Percentiles rank a stretch among this genome's conserved stretches.
These are phyloP conservation scores for Lasius fuliginosus DNA, from an alignment of 2,888 invertebrate genomes.

Conservation along the genomic window DNA sequence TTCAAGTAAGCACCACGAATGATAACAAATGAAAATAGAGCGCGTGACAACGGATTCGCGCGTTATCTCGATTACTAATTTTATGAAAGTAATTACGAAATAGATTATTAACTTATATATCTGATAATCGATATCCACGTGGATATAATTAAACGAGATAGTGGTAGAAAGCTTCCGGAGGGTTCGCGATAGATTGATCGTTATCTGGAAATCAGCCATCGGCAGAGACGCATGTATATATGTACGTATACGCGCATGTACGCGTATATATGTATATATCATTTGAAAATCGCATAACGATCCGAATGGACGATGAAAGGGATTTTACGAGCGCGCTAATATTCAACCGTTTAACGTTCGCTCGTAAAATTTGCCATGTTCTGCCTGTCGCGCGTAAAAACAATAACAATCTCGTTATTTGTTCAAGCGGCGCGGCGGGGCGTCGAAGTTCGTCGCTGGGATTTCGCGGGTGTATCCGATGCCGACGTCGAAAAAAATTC, in stretches of 20 bases:
- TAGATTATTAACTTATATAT: slow-evolving; percentile 33
- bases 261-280: slow-evolving; percentile 53
- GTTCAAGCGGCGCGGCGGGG: slow-evolving; percentile 55
- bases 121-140: slow-evolving; percentile 46
- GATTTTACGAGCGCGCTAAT: slow-evolving; percentile 76
- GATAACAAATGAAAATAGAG: slow-evolving; percentile 16
- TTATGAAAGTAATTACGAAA: slow-evolving; percentile 23
- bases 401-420: slow-evolving; percentile 77
- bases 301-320: slow-evolving; percentile 75
- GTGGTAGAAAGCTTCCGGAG: not conserved
- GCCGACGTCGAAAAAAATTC: not conserved
- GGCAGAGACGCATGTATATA: not conserved
- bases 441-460: slow-evolving; percentile 56
- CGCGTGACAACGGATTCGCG: slow-evolving; percentile 10
- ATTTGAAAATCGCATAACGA: slow-evolving; percentile 74
- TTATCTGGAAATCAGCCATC: slow-evolving; percentile 50
- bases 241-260: not conserved
- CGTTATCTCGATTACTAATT: slow-evolving; percentile 39
- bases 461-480: slow-evolving; percentile 56
- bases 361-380: slow-evolving; percentile 75
- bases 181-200: slow-evolving; percentile 57
- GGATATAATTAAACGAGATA: slow-evolving; percentile 45
- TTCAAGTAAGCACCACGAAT: not conserved
- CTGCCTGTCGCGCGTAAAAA: slow-evolving; percentile 74
- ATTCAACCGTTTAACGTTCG: slow-evolving; percentile 76